Base-by-base conservation (phyloP, 2,888 invertebrate species). In the Oscheius sp. region DNA sequence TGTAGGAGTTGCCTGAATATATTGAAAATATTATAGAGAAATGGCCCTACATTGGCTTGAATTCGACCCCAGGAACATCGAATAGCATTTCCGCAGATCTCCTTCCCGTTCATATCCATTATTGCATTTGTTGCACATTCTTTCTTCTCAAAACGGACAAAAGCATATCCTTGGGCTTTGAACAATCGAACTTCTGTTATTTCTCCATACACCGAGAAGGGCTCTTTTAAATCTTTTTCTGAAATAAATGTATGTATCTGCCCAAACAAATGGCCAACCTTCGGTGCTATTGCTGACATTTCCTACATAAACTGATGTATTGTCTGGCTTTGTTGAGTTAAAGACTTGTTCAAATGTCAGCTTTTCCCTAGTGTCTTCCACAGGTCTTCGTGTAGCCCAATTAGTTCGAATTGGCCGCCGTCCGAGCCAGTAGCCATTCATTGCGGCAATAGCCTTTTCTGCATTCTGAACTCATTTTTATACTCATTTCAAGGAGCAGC, bases 371-470 rank as follows among this genome's bases (percentile, higher is more conserved):
- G 77, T 70, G 59, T 82, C 81, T 75, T 90, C 89, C 68, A 94
- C 94, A 58, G 95, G 93, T 91, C 95, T 95, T 87, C 96, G 92
- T 76, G 95, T 96, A 49, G 98, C 98, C 99, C 99, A 99, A 91
- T 99, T 99, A 86, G 99, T 99, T 89, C 99, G 93, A 91, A 99
- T 98, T 86, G 96, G 89, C 83, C 98, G 93, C 76, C 95, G 95
- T 46, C 99, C 99, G 80, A 99, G 91, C 96, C 96, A 97, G 90
- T 97, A 96, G 25, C 99, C 99, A 89, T 99, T 98, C 99, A 99
- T 99, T 74, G 95, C 93, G 87, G 93, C 93, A 87, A 99, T 98
- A 79, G 99, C 98, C 87, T 94, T 94, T 90, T 98, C 97, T 6
- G 99, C 99, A 90, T 99, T 97, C 91, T 82, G 68, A 53, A 77